A percentile compares a stretch with the other conserved stretches of the same genome.
Evolutionary conservation across 1,140 invertebrate genomes (phyloP).

Genomic region (Drosophila bipectinata): DNA sequence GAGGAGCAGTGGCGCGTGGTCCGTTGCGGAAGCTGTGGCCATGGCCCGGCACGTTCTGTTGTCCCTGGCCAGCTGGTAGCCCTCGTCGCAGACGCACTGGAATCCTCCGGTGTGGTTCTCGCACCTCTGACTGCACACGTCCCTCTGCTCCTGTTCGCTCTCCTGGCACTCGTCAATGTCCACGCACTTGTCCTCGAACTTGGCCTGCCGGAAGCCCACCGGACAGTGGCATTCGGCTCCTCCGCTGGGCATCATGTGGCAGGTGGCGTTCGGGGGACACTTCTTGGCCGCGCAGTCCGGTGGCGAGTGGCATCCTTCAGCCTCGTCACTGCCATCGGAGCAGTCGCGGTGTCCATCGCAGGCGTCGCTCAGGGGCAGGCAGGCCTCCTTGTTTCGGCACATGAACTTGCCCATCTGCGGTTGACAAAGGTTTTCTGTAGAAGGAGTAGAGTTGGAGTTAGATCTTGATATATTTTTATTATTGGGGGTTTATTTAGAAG

Average conservation of each 20-base stretch:
- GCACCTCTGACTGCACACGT: slow-evolving; percentile 94
- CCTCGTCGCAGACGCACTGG: slow-evolving; percentile 91
- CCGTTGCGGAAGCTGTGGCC: slow-evolving; percentile 72
- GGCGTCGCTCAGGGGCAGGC: slow-evolving; percentile 85
- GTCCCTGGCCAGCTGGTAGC: slow-evolving; percentile 88
- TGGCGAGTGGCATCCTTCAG: slow-evolving; percentile 55
- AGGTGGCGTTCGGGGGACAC: slow-evolving; percentile 53
- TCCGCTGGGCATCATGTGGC: slow-evolving; percentile 68
- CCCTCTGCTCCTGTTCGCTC: slow-evolving; percentile 81
- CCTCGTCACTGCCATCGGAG: slow-evolving; percentile 83
- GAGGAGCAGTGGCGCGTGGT: slow-evolving; percentile 86
- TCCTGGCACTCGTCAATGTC: slow-evolving; percentile 93
- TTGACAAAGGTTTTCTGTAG: slow-evolving; percentile 44
- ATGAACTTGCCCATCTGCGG: slow-evolving; percentile 63
- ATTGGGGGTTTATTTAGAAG: no score
- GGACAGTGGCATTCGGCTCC: slow-evolving; percentile 85
- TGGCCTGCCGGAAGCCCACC: slow-evolving; percentile 76
- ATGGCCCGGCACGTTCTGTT: slow-evolving; percentile 89
- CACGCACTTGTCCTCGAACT: slow-evolving; percentile 79
- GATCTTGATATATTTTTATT: no score
- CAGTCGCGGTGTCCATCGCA: slow-evolving; percentile 86
- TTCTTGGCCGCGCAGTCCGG: slow-evolving; percentile 51
- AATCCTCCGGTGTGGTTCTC: slow-evolving; percentile 91
- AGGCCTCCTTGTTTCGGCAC: slow-evolving; percentile 83
- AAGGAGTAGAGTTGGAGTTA: not conserved